These are phyloP conservation scores for Byasa hedistus DNA, from an alignment of 2,888 invertebrate species.

Conservation along the genomic window DNA sequence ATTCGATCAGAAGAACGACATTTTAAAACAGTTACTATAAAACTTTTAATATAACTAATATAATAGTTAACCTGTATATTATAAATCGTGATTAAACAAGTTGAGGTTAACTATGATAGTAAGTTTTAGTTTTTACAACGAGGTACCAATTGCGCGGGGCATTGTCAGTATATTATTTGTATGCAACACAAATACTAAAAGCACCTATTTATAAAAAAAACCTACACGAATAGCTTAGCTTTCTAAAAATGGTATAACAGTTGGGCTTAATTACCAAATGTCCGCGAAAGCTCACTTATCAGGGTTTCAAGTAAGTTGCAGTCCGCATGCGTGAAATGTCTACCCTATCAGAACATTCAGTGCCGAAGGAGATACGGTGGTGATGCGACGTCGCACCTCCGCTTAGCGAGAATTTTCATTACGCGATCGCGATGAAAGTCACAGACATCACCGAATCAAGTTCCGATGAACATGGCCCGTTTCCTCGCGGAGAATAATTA, in stretches of 20 bases:
- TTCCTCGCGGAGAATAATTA: conserved; percentile 7
- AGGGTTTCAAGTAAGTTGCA: conserved; percentile 57
- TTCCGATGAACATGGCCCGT: conserved; percentile 7
- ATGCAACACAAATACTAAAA: not conserved
- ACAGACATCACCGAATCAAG: conserved; percentile 21
- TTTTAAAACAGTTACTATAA: not conserved
- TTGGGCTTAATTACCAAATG: conserved; percentile 65
- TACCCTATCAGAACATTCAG: conserved; percentile 61
- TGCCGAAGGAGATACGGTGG: conserved; percentile 49
- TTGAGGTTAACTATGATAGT: not conserved
- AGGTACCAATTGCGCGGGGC: not conserved
- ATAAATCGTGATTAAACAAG: no score
- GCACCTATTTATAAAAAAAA: not conserved
- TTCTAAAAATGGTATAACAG: conserved; percentile 53
- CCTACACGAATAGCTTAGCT: not conserved
- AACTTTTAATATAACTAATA: no score
- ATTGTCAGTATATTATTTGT: not conserved
- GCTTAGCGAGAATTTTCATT: conserved; percentile 29
- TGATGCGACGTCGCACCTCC: conserved; percentile 50
- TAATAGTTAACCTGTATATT: no score
- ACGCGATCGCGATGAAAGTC: conserved; percentile 44
- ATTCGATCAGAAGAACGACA: not conserved
- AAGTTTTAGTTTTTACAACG: not conserved
- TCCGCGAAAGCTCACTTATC: conserved; percentile 56
- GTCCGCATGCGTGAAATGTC: conserved; percentile 71